These are phyloP conservation scores for Drosophila yakuba DNA, from an alignment of 1,140 invertebrate genomes.

Conservation along the genomic window DNA sequence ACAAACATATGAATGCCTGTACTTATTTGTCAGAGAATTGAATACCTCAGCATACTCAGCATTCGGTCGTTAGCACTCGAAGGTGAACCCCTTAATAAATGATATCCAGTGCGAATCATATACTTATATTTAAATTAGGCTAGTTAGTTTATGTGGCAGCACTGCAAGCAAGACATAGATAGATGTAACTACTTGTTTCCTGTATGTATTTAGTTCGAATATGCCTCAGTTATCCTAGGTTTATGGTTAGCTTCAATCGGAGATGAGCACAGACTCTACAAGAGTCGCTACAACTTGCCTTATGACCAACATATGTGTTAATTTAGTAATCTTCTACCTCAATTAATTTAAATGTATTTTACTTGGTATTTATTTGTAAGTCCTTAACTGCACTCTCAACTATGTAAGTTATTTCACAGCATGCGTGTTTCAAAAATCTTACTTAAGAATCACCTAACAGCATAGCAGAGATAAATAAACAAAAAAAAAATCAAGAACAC, in stretches of 20 bases:
- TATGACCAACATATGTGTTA: constrained; percentile 78
- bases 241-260: constrained; percentile 69
- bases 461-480: constrained; percentile 21
- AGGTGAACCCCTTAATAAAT: constrained; percentile 23
- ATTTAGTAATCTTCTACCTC: constrained; percentile 82
- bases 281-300: constrained; percentile 76
- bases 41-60: constrained; percentile 72
- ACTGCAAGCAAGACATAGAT: constrained; percentile 35
- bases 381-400: constrained; percentile 38
- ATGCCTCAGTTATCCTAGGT: constrained; percentile 58
- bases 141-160: constrained; percentile 34
- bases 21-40: constrained; percentile 60
- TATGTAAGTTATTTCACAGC: constrained; percentile 22
- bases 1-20: constrained; percentile 41
- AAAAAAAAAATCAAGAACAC: constrained; percentile 22
- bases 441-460: constrained; percentile 54
- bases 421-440: constrained; percentile 14
- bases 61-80: constrained; percentile 19
- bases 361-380: constrained; percentile 69
- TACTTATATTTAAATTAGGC: constrained; percentile 24
- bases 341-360: constrained; percentile 78
- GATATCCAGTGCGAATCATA: constrained; percentile 25
- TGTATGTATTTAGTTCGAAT: constrained; percentile 59
- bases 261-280: constrained; percentile 68
- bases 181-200: constrained; percentile 51